phyloP scores from a whole-genome alignment of 1,140 invertebrate species.

The Mactra quadrangularis region DNA sequence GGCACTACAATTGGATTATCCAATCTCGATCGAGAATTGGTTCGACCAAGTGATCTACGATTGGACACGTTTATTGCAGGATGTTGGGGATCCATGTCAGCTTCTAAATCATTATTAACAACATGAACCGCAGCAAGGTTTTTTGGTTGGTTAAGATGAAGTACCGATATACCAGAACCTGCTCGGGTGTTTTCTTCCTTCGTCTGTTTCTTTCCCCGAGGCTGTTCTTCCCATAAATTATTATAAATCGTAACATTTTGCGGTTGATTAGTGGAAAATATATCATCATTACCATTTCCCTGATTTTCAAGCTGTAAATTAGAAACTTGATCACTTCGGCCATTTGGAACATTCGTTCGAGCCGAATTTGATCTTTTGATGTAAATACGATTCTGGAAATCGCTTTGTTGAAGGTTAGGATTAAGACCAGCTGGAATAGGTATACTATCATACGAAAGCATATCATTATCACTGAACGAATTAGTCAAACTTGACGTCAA shows the following conservation, averaged over 20 bases:
- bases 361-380: neutral
- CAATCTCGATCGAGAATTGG: constrained; percentile 1
- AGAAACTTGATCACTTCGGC: neutral
- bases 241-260: constrained; percentile 31
- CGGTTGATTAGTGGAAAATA: neutral
- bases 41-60: neutral
- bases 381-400: neutral
- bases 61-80: neutral
- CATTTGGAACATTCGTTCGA: neutral
- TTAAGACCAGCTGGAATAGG: constrained; percentile 26
- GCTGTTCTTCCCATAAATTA: constrained; percentile 16
- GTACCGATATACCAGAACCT: no score
- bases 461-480: neutral
- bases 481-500: neutral
- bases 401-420: neutral
- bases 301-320: neutral
- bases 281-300: neutral
- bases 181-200: constrained; percentile 11
- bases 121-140: neutral
- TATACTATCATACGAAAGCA: neutral
- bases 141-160: neutral
- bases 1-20: constrained; percentile 22
- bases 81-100: neutral
- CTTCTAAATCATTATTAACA: constrained; percentile 34
- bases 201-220: constrained; percentile 1